Evolutionary conservation across 2,888 invertebrate species (phyloP), one percentile per base, ranked within the genome.

Genomic region (Polietes domitor): DNA sequence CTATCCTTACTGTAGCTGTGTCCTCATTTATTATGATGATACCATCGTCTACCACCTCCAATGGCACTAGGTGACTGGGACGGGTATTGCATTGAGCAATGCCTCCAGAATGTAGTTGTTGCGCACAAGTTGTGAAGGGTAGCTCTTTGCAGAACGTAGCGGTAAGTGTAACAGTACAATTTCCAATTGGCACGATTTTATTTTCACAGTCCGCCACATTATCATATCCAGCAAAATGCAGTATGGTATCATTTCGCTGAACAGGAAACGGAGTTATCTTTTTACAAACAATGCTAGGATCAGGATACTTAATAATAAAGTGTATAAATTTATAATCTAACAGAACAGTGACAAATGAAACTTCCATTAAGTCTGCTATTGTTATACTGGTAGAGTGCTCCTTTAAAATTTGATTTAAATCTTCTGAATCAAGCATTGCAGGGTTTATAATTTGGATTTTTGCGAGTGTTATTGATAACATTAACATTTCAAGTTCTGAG

Each of bases 271-370:
- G 19, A 9, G 19, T 70, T 24, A 84, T 41, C 28, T 80, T 84
- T 41, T 77, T 85, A 78, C 83, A 85, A 58, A 78, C 82, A 83
- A 84, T 50, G n/a, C 72, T 81, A 80, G 74, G 78, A 19, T 55
- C 83, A 70, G 77, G 78, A 77, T 79, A 85, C 41, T 76, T 86
- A 37, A 86, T 84, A 68, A 86, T 24, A 80, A 86, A 86, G 55
- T 80, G 70, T 47, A 85, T 55, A 70, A 81, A 55, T n/a, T 77
- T 63, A 80, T 77, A 63, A 80, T 77, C 55, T 84, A 72, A 70
- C 77, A 82, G 47, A 32, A 82, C 79, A 37, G 71, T 82, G 63
- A 85, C 50, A n/a, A 63, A 21, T 58, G 85, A 32, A 47, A 83
- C 81, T 80, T 82, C 78, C 79, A 84, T 85, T 83, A 83, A 41